A percentile compares a stretch with the other conserved stretches of the same genome.
phyloP scores from a whole-genome alignment of 2,888 invertebrate species.

The Sylvicola cinctus region DNA sequence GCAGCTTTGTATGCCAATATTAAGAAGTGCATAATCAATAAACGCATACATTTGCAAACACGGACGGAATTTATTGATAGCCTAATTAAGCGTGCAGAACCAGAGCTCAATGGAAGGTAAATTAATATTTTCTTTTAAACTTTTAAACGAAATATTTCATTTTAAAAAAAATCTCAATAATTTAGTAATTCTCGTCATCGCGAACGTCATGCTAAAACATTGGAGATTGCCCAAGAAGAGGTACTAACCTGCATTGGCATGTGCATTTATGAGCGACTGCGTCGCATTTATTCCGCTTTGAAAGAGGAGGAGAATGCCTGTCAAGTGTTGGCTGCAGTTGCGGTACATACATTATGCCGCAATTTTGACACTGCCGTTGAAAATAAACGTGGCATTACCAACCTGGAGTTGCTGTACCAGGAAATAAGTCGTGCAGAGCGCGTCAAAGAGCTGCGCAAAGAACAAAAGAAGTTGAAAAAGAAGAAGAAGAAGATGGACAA shows the following conservation, averaged over 20 bases:
- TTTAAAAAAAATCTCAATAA: slow-evolving; percentile 1
- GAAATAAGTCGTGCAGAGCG: slow-evolving; percentile 75
- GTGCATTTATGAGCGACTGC: slow-evolving; percentile 76
- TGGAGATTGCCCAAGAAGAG: slow-evolving; percentile 93
- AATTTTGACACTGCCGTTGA: slow-evolving; percentile 84
- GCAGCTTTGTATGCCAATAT: slow-evolving; percentile 72
- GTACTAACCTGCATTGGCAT: slow-evolving; percentile 86
- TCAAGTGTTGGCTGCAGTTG: slow-evolving; percentile 75
- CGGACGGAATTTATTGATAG: slow-evolving; percentile 77
- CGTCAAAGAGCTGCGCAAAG: slow-evolving; percentile 63
- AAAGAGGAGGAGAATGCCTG: slow-evolving; percentile 88
- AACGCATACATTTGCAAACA: slow-evolving; percentile 72
- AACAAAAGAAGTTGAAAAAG: slow-evolving; percentile 65
- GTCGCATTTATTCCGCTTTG: slow-evolving; percentile 67
- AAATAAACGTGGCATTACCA: slow-evolving; percentile 70
- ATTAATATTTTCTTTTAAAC: slow-evolving; percentile 4
- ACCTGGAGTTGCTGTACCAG: slow-evolving; percentile 69
- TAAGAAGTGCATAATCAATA: slow-evolving; percentile 63
- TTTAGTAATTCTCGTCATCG: slow-evolving; percentile 38
- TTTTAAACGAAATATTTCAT: slow-evolving; percentile 1
- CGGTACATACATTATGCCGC: slow-evolving; percentile 67
- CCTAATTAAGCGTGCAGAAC: slow-evolving; percentile 75
- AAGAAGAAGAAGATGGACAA: slow-evolving; percentile 47
- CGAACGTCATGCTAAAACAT: slow-evolving; percentile 87
- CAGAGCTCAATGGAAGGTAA: slow-evolving; percentile 69